Percentiles rank a stretch among this genome's conserved stretches.
phyloP scores from a whole-genome alignment of 2,113 vertebrate species.

The Bolborhynchus lineola region DNA sequence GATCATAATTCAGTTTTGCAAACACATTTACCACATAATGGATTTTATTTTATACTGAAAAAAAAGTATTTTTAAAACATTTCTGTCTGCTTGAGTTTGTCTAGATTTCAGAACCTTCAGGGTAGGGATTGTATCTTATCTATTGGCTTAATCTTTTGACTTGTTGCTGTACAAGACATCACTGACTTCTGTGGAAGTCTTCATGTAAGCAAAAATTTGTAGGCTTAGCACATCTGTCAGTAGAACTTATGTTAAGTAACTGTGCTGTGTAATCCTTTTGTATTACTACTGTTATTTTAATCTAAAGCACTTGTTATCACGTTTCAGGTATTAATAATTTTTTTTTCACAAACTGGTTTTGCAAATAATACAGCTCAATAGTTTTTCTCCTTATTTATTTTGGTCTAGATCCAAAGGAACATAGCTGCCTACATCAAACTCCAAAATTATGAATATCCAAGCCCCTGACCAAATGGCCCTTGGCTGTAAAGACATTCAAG shows the following conservation, averaged over 20 bases:
- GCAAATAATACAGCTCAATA: not conserved
- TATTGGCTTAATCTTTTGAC: not conserved
- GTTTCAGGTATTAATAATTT: not conserved
- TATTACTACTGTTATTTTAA: not conserved
- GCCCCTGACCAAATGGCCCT: not conserved
- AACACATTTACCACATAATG: not conserved
- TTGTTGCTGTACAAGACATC: not conserved
- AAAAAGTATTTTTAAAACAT: not conserved
- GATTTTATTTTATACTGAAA: constrained; percentile 3
- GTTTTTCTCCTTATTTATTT: not conserved
- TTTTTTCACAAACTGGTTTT: not conserved
- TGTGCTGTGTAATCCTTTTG: not conserved
- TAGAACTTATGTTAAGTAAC: not conserved
- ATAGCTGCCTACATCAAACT: not conserved
- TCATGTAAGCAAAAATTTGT: not conserved
- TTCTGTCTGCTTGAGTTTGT: not conserved
- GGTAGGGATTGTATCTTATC: not conserved
- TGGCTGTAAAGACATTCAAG: not conserved
- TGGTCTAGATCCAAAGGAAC: not conserved
- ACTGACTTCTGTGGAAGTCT: not conserved
- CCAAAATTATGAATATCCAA: not conserved
- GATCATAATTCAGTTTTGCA: constrained; percentile 21
- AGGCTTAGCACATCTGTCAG: not conserved
- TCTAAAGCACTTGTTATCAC: not conserved
- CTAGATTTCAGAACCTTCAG: not conserved